Conservation (phyloP, 2,797 vertebrate genomes). For the Bryconaethiops microstoma region DNA sequence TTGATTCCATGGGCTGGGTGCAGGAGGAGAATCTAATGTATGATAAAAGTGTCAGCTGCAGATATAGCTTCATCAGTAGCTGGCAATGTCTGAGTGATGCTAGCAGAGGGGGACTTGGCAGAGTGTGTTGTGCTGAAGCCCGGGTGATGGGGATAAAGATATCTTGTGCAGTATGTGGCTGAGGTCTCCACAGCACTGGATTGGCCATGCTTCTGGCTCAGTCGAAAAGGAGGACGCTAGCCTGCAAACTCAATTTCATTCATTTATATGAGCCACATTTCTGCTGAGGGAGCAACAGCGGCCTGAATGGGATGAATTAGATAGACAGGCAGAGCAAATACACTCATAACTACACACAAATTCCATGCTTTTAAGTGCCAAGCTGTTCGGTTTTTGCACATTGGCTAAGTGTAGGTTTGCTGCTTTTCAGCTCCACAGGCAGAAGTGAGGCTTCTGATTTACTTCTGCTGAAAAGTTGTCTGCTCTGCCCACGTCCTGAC, state of each 20-base stretch:
- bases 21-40: neutral
- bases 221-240: neutral
- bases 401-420: neutral
- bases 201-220: neutral
- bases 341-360: neutral
- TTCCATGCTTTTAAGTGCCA: neutral
- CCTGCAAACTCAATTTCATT: neutral
- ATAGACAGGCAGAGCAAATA: neutral
- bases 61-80: slow-evolving; percentile 15
- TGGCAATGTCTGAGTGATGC: neutral
- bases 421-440: neutral
- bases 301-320: slow-evolving; percentile 14
- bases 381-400: neutral
- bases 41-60: slow-evolving; percentile 15
- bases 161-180: neutral
- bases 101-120: slow-evolving; percentile 7
- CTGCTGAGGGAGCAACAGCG: neutral
- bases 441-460: slow-evolving; percentile 1
- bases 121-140: neutral
- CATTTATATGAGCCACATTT: neutral
- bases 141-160: neutral
- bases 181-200: neutral
- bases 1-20: neutral
- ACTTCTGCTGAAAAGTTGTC: slow-evolving; percentile 7
- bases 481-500: neutral